A percentile compares a stretch with the other conserved stretches of the same genome.
These are phyloP conservation scores for Phaethornis superciliosus DNA, from an alignment of 2,113 vertebrate genomes.

Conservation along the genomic window DNA sequence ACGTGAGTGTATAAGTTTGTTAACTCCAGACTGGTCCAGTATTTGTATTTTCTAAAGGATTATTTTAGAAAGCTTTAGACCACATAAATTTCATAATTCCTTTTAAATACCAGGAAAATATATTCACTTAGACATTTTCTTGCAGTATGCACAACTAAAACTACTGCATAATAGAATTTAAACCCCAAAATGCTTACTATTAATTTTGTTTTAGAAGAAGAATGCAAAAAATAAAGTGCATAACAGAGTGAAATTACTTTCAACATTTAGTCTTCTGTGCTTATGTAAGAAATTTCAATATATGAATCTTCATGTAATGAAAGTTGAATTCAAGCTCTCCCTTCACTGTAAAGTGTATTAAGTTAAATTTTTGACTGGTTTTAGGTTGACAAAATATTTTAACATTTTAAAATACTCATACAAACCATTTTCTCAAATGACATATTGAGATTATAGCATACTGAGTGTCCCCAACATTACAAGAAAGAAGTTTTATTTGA, in stretches of 20 bases:
- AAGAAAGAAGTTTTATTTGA: not conserved
- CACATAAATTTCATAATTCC: not conserved
- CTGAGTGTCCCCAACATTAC: not conserved
- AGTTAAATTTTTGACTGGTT: not conserved
- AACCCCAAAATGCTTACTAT: not conserved
- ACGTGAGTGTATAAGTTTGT: not conserved
- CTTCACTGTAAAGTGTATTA: not conserved
- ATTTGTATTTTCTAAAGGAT: not conserved
- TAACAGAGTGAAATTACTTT: conserved; percentile 28
- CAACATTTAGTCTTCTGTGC: not conserved
- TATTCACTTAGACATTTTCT: not conserved
- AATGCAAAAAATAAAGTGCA: conserved; percentile 35
- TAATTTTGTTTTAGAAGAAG: not conserved
- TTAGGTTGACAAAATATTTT: not conserved
- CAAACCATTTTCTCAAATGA: not conserved
- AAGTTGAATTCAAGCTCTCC: not conserved
- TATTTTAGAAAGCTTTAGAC: not conserved
- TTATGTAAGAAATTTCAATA: not conserved
- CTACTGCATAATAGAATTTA: not conserved
- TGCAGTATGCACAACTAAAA: not conserved
- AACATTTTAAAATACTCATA: not conserved
- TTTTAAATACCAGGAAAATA: not conserved
- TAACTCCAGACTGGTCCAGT: not conserved
- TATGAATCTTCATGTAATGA: not conserved
- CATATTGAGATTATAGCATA: not conserved